Base-by-base conservation (phyloP, 2,113 vertebrate genomes). In the Zootoca vivipara region DNA sequence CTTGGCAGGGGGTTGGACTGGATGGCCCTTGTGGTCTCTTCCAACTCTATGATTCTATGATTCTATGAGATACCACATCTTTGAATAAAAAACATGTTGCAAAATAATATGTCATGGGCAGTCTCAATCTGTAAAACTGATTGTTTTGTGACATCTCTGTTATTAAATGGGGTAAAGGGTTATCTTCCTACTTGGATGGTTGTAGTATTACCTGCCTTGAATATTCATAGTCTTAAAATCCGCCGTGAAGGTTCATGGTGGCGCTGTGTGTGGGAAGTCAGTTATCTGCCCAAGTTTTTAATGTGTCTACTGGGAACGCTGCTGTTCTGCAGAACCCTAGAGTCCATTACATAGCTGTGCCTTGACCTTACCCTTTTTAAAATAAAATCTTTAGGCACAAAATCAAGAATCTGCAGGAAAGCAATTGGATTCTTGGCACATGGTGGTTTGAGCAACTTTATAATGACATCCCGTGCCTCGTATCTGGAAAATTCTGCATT, bases 191-290 rank as follows among this genome's bases (percentile, higher is more conserved):
- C 13, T 73, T 42, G 40, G 70, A 75, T 46, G 15, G 33, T 93
- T 93, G 92, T 89, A 91, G 73, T 83, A 77, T 77, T 92, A 10
- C 9, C 89, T 89, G 75, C 78, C 88, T 86, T 86, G 81, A 91
- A 86, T 10, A 94, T 91, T 89, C 93, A 83, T 16, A 78, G 52
- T 91, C 91, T 89, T 35, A 90, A 88, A 92, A 91, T 92, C 91
- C 89, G 87, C 89, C 64, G 1, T 82, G 87, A 74, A 86, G 94
- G 40, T 89, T 86, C 64, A n/a, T 85, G 88, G 75, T 90, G 89
- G 90, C 93, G 92, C 90, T 94, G 93, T 95, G 95, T 94, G 93
- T 95, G 95, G 91, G 94, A 91, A 94, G 65, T 84, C 79, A 86
- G 79, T 92, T 92, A 94, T 93, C 93, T 95, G 94, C 93, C 91